Conservation (phyloP, 2,888 invertebrate species). For the Melanostoma mellinum region DNA sequence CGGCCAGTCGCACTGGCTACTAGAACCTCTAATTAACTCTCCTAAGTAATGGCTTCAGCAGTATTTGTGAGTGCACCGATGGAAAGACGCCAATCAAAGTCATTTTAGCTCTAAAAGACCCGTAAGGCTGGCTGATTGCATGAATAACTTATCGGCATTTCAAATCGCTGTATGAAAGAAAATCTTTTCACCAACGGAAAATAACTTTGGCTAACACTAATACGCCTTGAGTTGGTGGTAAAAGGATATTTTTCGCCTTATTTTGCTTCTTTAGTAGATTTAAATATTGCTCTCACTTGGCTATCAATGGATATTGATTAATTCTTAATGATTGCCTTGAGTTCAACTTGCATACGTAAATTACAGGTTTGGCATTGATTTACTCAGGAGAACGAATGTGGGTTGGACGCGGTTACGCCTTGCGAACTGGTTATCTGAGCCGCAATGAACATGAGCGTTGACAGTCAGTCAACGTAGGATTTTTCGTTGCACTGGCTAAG, state of each 20-base stretch:
- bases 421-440: slow-evolving; percentile 44
- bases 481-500: slow-evolving; percentile 32
- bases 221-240: slow-evolving; percentile 11
- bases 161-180: slow-evolving; percentile 50
- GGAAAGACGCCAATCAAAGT: slow-evolving; percentile 65
- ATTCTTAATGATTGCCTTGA: slow-evolving; percentile 68
- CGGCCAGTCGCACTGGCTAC: neutral
- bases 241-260: slow-evolving; percentile 6
- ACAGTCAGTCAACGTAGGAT: slow-evolving; percentile 63
- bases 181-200: slow-evolving; percentile 43
- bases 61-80: slow-evolving; percentile 22
- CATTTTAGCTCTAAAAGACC: slow-evolving; percentile 55
- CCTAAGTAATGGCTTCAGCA: slow-evolving; percentile 38
- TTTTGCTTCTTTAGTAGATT: neutral
- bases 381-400: slow-evolving; percentile 58
- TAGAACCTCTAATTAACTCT: slow-evolving; percentile 64
- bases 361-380: slow-evolving; percentile 68
- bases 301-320: slow-evolving; percentile 61
- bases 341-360: slow-evolving; percentile 66
- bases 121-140: neutral
- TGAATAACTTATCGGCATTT: slow-evolving; percentile 47
- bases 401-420: slow-evolving; percentile 46
- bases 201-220: slow-evolving; percentile 7
- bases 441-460: slow-evolving; percentile 42
- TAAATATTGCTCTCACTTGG: slow-evolving; percentile 6